Conservation (phyloP, 2,113 vertebrate species). For the Alosa alosa region DNA sequence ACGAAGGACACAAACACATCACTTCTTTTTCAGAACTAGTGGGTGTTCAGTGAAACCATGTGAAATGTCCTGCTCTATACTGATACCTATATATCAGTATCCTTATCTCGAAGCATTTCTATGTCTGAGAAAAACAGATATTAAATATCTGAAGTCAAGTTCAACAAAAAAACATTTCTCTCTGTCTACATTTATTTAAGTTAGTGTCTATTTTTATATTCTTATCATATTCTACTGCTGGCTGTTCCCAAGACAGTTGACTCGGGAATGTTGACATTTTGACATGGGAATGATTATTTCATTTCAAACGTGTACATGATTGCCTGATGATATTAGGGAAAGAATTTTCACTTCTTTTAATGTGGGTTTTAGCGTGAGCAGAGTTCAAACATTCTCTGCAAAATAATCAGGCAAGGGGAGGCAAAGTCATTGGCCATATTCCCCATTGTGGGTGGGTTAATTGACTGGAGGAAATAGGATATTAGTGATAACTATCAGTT, state of each 20-base stretch:
- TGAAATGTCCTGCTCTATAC: background rate
- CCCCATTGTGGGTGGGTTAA: background rate
- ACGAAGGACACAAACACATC: background rate
- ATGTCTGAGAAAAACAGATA: background rate
- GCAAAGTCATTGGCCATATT: background rate
- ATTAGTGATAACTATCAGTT: slow-evolving; percentile 4
- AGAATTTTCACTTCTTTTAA: background rate
- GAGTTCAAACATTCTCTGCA: background rate
- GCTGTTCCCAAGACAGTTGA: background rate
- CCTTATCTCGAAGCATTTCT: background rate
- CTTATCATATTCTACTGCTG: background rate
- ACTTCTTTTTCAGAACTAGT: background rate
- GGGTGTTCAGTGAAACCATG: background rate
- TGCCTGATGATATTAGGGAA: background rate
- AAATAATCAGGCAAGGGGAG: background rate
- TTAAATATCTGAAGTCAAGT: background rate
- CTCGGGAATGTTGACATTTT: background rate
- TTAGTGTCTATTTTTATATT: background rate
- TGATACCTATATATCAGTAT: background rate
- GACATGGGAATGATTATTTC: background rate
- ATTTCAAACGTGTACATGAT: background rate
- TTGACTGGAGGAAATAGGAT: slow-evolving; percentile 16
- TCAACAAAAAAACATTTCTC: background rate
- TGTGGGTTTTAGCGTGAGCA: background rate
- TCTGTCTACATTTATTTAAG: background rate